Evolutionary conservation across 2,888 invertebrate genomes (phyloP).

Genomic region (Loripinus fragilis): DNA sequence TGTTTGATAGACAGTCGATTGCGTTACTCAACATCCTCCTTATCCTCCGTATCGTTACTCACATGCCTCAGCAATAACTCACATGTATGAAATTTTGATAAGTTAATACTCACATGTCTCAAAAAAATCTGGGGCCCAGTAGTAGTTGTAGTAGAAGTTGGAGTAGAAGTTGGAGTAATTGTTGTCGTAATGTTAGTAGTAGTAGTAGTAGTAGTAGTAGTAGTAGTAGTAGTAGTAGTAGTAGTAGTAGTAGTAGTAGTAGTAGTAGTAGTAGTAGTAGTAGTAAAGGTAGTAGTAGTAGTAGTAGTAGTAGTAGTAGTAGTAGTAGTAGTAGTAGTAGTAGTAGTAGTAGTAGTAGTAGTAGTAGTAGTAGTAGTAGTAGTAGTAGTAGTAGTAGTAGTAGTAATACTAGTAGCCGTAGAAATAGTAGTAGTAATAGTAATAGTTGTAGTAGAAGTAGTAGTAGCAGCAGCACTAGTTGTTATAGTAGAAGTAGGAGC

Average conservation of each 20-base stretch:
- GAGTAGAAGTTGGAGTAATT: neutral
- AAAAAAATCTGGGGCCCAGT: no score
- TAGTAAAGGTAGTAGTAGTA: slow-evolving; percentile 30
- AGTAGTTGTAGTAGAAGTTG: neutral
- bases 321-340: slow-evolving; percentile 20
- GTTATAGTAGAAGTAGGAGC: slow-evolving; percentile 10
- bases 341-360: slow-evolving; percentile 38
- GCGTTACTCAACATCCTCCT: no score
- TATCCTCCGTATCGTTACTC: no score
- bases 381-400: no score
- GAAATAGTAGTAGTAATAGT: no score
- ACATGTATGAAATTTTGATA: no score
- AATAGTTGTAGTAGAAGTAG: no score
- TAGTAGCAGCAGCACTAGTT: neutral
- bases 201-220: slow-evolving; percentile 43
- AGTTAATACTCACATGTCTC: no score
- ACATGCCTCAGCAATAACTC: no score
- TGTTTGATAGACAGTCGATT: no score
- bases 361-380: slow-evolving; percentile 31
- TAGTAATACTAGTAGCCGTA: no score
- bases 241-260: slow-evolving; percentile 27
- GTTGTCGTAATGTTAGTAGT: slow-evolving; percentile 18
- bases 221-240: slow-evolving; percentile 41
- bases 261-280: slow-evolving; percentile 33
- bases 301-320: slow-evolving; percentile 23